phyloP scores from a whole-genome alignment of 2,888 invertebrate species.

The Chymomyza caudatula region DNA sequence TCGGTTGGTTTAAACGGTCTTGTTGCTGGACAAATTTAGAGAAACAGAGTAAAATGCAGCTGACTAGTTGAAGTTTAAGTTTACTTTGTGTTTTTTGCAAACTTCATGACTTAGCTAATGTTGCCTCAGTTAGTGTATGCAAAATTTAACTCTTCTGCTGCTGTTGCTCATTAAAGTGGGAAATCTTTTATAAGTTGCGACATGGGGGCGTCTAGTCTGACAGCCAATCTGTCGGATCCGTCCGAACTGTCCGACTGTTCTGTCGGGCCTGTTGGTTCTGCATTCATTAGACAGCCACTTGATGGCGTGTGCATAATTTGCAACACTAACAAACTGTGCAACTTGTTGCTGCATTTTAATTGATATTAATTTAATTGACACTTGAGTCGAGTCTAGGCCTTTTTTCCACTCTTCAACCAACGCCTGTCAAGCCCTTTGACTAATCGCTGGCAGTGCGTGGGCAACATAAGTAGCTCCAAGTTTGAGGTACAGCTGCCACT shows the following conservation, averaged over 20 bases:
- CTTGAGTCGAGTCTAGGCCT: conserved; percentile 35
- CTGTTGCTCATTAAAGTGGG: conserved; percentile 45
- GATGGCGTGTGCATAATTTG: conserved; percentile 69
- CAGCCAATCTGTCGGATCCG: background rate
- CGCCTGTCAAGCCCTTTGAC: conserved; percentile 30
- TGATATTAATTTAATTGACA: conserved; percentile 72
- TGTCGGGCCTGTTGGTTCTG: conserved; percentile 4
- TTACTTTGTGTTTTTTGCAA: too few species aligned
- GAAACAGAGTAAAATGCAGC: too few species aligned
- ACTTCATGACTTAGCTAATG: background rate
- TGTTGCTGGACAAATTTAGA: too few species aligned
- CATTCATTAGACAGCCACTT: conserved; percentile 53
- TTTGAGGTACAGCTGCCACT: background rate
- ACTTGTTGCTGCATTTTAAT: conserved; percentile 65
- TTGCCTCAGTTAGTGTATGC: background rate
- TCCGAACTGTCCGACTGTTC: background rate
- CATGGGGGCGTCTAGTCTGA: background rate
- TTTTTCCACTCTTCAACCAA: background rate
- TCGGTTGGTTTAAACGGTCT: too few species aligned
- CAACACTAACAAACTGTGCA: conserved; percentile 22
- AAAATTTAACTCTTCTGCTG: conserved; percentile 39
- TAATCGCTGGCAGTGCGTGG: conserved; percentile 57
- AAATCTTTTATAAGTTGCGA: background rate
- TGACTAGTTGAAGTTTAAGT: too few species aligned
- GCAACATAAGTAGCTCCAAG: conserved; percentile 7